These are phyloP conservation scores for Bubo scandiacus DNA, from an alignment of 2,113 vertebrate species.

Conservation along the genomic window DNA sequence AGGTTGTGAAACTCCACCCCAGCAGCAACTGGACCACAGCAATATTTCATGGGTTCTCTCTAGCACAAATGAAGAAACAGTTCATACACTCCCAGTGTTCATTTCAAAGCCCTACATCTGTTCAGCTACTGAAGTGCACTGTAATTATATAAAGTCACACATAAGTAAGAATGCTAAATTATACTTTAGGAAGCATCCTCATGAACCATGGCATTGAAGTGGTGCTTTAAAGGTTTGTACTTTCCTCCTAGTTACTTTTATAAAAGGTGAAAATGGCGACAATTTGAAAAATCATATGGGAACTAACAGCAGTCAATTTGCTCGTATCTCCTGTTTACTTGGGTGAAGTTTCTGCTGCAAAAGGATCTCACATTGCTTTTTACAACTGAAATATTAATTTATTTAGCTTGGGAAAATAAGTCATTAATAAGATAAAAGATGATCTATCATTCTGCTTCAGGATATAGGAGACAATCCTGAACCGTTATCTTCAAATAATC, in stretches of 20 bases:
- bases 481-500: not conserved
- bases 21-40: not conserved
- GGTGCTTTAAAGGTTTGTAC: not conserved
- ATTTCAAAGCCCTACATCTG: not conserved
- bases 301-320: conserved; percentile 24
- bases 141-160: not conserved
- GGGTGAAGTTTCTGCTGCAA: not conserved
- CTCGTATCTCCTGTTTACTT: conserved; percentile 2
- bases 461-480: not conserved
- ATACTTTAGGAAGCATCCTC: not conserved
- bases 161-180: not conserved
- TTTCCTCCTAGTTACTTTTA: not conserved
- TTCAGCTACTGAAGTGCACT: not conserved
- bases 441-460: not conserved
- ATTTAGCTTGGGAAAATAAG: not conserved
- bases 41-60: not conserved
- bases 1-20: not conserved
- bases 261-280: not conserved
- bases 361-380: not conserved
- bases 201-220: not conserved
- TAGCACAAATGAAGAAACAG: not conserved
- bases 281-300: conserved; percentile 28
- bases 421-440: not conserved
- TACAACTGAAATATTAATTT: not conserved
- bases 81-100: not conserved